Evolutionary conservation across 1,140 invertebrate species (phyloP).

Genomic region (Battus philenor): DNA sequence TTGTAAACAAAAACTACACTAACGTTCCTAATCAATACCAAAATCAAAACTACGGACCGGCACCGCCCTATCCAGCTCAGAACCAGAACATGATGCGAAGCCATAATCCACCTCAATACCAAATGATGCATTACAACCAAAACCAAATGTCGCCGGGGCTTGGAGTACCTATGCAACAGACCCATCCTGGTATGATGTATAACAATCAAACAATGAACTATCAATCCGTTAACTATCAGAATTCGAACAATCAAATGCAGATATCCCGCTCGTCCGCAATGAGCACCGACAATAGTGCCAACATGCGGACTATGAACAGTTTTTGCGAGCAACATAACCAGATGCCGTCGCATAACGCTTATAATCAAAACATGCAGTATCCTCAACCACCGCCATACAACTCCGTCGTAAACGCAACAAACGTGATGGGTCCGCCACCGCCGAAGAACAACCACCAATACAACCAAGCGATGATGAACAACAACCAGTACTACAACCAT

Average conservation of each 20-base stretch:
- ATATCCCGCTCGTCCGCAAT: constrained; percentile 62
- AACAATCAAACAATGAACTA: constrained; percentile 66
- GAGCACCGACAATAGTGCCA: constrained; percentile 66
- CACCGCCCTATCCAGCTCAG: constrained; percentile 40
- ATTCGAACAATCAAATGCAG: constrained; percentile 67
- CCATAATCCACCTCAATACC: constrained; percentile 61
- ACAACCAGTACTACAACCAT: constrained; percentile 65
- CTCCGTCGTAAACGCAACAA: constrained; percentile 40
- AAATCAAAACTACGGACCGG: constrained; percentile 52
- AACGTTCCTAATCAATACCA: constrained; percentile 54
- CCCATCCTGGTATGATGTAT: constrained; percentile 47
- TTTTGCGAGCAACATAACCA: constrained; percentile 47
- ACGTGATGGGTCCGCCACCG: constrained; percentile 64
- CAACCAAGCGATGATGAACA: constrained; percentile 64
- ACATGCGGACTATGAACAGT: constrained; percentile 50
- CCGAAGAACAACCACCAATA: constrained; percentile 68
- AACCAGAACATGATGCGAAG: constrained; percentile 42
- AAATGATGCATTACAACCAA: constrained; percentile 49
- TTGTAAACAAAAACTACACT: constrained; percentile 50
- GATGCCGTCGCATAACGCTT: constrained; percentile 36
- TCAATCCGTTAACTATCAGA: constrained; percentile 57
- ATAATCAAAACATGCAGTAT: constrained; percentile 54
- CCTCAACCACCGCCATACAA: constrained; percentile 63
- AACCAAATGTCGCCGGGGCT: constrained; percentile 23
- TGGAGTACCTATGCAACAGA: constrained; percentile 24